Base-by-base conservation (phyloP, 2,113 vertebrate genomes). In the Mystacornis crossleyi region DNA sequence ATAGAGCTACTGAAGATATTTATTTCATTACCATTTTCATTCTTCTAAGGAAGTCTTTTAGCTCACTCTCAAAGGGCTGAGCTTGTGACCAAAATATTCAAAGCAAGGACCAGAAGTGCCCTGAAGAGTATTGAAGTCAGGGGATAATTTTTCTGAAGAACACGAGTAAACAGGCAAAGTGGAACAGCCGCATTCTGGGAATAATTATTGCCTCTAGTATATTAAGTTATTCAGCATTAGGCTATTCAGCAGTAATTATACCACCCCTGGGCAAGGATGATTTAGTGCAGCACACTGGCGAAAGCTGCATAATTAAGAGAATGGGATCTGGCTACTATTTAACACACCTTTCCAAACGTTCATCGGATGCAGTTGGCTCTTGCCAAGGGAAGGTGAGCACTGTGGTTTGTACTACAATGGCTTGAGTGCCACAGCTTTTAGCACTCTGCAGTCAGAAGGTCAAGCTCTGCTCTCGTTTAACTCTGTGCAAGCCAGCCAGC, bases 341-440 rank as follows among this genome's bases (percentile, higher is more conserved):
- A 95, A 54, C 83, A 91, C 84, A 95, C 96, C 94, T 97, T 94
- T 96, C 94, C 96, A 97, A 95, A 77, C 36, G 74, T n/a, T 89
- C 86, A 5, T 47, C 43, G 55, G 92, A 78, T 90, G 54, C 84
- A 90, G 69, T 20, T 95, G 96, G 96, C 95, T 40, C 40, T 13
- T 40, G 40, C 40, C 40, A 34, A 4, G 78, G 71, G 64, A 43
- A 89, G 75, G 72, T 75, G 81, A 86, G 81, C 61, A 36, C 42
- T 2, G 69, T 43, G 61, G n/a, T 36, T 75, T 50, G 64, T 31
- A 21, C 50, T 24, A 18, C 78, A 31, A 1, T 10, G 88, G 23
- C 78, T 53, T 2, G n/a, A 82, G 74, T 25, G 58, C 77, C 55
- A 10, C 85, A 86, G 79, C 43, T 5, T 67, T 92, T 19, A 81